Percentiles rank a stretch among this genome's conserved stretches.
Conservation (phyloP, 2,888 invertebrate genomes). For the Anodontia alba region DNA sequence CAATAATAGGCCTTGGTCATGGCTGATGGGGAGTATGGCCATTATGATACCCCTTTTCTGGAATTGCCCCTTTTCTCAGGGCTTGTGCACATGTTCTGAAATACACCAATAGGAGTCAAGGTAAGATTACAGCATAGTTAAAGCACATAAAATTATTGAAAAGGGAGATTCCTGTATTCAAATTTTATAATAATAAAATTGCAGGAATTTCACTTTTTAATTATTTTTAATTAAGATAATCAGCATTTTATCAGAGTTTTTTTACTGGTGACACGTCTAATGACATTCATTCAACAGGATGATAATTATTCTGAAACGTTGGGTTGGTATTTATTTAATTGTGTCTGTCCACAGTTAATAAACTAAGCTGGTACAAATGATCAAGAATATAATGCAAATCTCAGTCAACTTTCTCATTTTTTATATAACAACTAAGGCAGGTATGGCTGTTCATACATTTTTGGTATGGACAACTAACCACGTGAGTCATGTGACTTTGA, state of each 20-base stretch:
- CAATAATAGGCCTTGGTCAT: constrained; percentile 11
- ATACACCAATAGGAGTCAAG: not conserved
- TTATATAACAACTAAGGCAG: constrained; percentile 6
- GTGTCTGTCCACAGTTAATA: not conserved
- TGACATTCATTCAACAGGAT: no score
- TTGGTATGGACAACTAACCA: not conserved
- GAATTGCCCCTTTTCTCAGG: not conserved
- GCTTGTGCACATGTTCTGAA: constrained; percentile 11
- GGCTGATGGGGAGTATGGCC: constrained; percentile 3
- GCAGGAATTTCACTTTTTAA: not conserved
- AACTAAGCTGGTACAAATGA: not conserved
- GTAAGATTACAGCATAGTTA: not conserved
- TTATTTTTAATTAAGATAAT: not conserved
- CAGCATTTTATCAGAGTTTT: no score
- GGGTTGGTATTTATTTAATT: not conserved
- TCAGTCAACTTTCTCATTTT: not conserved
- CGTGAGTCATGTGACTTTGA: not conserved
- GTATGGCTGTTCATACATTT: constrained; percentile 1
- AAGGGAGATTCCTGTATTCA: not conserved
- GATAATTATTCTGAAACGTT: not conserved
- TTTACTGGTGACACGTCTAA: no score
- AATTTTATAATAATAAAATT: no score
- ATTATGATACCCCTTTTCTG: constrained; percentile 5
- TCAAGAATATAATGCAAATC: not conserved
- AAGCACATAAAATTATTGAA: not conserved